Base-by-base conservation (phyloP, 2,797 vertebrate species). In the Sarcophilus harrisii region DNA sequence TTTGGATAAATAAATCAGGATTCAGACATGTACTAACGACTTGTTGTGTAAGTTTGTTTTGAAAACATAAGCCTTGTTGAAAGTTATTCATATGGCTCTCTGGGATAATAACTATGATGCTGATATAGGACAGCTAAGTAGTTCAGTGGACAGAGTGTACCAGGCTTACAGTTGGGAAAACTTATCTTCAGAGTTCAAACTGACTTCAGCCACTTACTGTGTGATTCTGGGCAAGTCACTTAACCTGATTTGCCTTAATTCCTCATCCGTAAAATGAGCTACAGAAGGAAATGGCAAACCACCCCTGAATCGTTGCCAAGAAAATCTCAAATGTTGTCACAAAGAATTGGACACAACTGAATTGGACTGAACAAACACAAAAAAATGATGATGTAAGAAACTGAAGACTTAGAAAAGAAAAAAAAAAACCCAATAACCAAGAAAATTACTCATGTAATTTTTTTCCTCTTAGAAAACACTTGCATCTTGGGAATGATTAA, bases 401-500 rank as follows among this genome's bases (percentile, higher is more conserved):
- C 38, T 87, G 73, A 87, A 45, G 21, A 27, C 21, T 21, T 66
- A 21, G 38, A 81, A 81, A 66, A n/a, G 21, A 87, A 73, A 11
- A 10, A 38, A 18, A 18, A 62, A n/a, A n/a, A 14, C 32, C 13
- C 58, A 59, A 59, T 5, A 58, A 58, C 4, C 4, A 18, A 66
- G 32, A 73, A 73, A 49, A 57, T 55, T 91, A 32, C 27, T 21
- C 52, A 32, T 90, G 92, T n/a, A 52, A 93, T 94, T 92, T 66
- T 87, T 9, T 45, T 49, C 28, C 81, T 89, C 94, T 91, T 96
- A 92, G 87, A 93, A 96, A 96, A 95, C 93, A 94, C 93, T 95
- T 92, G 97, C 92, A 95, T 96, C 58, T 96, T 96, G 89, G 66
- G 94, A 97, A 96, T 95, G 97, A 96, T 97, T 94, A 96, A 90